Evolutionary conservation across 2,113 vertebrate species (phyloP).

Genomic region (Cichladusa arquata): DNA sequence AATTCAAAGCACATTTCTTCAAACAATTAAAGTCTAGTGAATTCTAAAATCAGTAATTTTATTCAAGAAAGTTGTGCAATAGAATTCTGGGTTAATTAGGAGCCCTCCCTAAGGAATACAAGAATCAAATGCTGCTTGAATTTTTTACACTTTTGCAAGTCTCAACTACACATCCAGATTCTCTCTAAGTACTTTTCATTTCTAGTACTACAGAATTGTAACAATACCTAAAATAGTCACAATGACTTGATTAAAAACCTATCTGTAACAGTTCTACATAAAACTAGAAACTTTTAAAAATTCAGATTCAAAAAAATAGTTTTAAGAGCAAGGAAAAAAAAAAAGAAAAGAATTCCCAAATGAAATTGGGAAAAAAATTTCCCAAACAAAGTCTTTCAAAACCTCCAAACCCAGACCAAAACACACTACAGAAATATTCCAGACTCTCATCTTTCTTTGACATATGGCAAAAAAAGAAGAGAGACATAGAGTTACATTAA

Average conservation of each 20-base stretch:
- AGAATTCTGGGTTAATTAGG: not conserved
- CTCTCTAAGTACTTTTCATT: not conserved
- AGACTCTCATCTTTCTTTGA: not conserved
- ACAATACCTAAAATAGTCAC: not conserved
- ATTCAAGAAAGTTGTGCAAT: not conserved
- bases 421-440: not conserved
- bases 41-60: not conserved
- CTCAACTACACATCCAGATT: not conserved
- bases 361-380: fast-evolving
- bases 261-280: not conserved
- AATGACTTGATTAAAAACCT: not conserved
- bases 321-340: not conserved
- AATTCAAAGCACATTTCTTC: not conserved
- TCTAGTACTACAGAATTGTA: not conserved
- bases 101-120: not conserved
- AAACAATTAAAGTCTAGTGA: not conserved
- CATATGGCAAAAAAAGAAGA: not conserved
- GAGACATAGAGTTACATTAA: not conserved
- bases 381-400: fast-evolving
- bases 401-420: not conserved
- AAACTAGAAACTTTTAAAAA: not conserved
- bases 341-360: not conserved
- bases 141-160: not conserved
- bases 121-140: not conserved
- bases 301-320: not conserved